These are phyloP conservation scores for Phortica okadai DNA, from an alignment of 2,888 invertebrate genomes.

Conservation along the genomic window DNA sequence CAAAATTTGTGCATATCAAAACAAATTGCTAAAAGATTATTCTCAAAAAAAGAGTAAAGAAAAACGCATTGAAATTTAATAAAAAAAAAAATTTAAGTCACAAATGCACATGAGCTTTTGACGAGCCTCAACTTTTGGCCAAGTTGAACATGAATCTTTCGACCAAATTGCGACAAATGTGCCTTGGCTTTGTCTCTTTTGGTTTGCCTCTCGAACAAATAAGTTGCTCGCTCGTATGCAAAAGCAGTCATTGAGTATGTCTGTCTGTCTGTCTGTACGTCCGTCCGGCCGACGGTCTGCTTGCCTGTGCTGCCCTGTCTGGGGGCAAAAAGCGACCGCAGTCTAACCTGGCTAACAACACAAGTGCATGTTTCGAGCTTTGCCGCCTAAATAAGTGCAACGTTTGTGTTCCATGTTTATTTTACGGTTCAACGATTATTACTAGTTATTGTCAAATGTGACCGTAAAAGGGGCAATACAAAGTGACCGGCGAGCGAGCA, in stretches of 20 bases:
- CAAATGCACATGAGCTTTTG: no score
- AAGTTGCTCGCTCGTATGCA: neutral
- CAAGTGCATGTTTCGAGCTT: conserved; percentile 30
- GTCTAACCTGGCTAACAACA: conserved; percentile 22
- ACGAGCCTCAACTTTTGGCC: no score
- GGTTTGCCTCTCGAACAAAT: neutral
- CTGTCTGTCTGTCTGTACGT: neutral
- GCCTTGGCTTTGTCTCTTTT: no score
- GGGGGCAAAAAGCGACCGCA: conserved; percentile 13
- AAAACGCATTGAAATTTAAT: no score
- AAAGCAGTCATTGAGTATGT: neutral
- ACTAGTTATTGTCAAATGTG: conserved; percentile 69
- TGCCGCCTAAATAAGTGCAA: conserved; percentile 67
- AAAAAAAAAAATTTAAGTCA: no score
- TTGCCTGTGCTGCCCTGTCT: neutral
- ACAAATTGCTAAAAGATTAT: no score
- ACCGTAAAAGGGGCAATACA: conserved; percentile 57
- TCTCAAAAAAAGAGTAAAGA: no score
- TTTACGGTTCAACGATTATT: conserved; percentile 72
- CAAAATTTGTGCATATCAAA: no score
- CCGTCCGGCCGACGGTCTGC: neutral
- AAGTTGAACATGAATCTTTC: no score
- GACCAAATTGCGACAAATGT: no score
- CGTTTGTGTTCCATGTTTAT: conserved; percentile 67
- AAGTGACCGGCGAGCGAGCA: conserved; percentile 32